Conservation (phyloP, 2,888 invertebrate species). For the Netelia virgata region DNA sequence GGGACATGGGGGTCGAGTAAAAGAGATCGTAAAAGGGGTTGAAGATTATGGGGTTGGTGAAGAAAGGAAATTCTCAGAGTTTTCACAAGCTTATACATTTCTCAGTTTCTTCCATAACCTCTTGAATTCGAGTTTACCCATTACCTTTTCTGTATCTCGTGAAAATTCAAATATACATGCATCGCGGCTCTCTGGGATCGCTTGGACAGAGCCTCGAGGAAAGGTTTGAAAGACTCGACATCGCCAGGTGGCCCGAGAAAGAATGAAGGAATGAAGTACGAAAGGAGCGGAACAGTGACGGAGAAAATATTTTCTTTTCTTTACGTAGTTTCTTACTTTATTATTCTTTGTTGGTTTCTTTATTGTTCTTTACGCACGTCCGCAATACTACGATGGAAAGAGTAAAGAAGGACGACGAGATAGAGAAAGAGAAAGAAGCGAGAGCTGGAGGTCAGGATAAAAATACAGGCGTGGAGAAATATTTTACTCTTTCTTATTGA, state of each 20-base stretch:
- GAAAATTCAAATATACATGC: conserved; percentile 61
- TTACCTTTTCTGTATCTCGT: conserved; percentile 51
- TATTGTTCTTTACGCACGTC: conserved; percentile 39
- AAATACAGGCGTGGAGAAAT: too few species aligned
- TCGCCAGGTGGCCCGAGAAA: background rate
- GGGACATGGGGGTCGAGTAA: conserved; percentile 22
- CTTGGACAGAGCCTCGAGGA: background rate
- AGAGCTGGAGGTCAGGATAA: too few species aligned
- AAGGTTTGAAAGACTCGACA: background rate
- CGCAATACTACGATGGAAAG: conserved; percentile 25
- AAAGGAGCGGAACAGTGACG: conserved; percentile 6
- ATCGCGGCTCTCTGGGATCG: background rate
- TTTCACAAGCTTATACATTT: conserved; percentile 27
- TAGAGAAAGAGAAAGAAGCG: too few species aligned
- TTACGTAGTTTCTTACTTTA: background rate
- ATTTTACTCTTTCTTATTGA: too few species aligned
- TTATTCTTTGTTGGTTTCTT: conserved; percentile 21
- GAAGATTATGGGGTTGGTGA: background rate
- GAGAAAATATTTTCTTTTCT: conserved; percentile 8
- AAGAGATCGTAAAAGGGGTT: conserved; percentile 8
- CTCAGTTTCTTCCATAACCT: conserved; percentile 59
- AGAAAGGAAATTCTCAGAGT: conserved; percentile 29
- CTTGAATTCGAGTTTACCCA: conserved; percentile 56
- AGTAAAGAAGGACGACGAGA: too few species aligned
- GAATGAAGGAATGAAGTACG: conserved; percentile 2